These are phyloP conservation scores for Cervus canadensis DNA, from an alignment of 2,113 vertebrate species.

Conservation along the genomic window DNA sequence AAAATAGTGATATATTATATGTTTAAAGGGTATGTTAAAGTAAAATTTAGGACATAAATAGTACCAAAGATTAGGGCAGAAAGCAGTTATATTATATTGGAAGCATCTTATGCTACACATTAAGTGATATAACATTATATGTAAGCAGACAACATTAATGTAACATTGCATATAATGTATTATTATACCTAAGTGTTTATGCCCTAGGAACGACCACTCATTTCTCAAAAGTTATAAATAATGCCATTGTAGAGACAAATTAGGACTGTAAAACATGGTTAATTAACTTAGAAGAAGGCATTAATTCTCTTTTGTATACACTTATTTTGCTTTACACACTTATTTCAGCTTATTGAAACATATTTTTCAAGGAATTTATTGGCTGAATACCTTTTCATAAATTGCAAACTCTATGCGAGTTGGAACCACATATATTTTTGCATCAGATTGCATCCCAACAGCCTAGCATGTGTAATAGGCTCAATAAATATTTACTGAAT, in stretches of 20 bases:
- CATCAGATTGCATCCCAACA: not conserved
- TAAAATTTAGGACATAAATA: not conserved
- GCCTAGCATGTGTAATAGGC: not conserved
- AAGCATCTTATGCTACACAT: not conserved
- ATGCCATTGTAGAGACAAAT: not conserved
- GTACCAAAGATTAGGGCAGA: not conserved
- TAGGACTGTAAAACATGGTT: not conserved
- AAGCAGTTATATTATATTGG: not conserved
- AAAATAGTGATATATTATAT: not conserved
- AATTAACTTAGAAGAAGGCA: not conserved
- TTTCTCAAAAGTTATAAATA: not conserved
- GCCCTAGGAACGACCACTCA: not conserved
- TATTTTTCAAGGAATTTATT: not conserved
- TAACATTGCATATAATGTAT: not conserved
- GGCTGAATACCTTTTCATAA: not conserved
- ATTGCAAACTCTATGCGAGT: not conserved
- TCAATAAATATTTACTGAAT: not conserved
- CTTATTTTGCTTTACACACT: not conserved
- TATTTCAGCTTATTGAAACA: not conserved
- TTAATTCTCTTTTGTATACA: not conserved
- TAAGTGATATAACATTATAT: not conserved
- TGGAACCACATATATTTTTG: not conserved
- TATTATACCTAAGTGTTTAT: not conserved
- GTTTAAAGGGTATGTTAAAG: not conserved
- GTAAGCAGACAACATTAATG: not conserved